These are phyloP conservation scores for Darwinula stevensoni DNA, from an alignment of 2,888 invertebrate species.

Conservation along the genomic window DNA sequence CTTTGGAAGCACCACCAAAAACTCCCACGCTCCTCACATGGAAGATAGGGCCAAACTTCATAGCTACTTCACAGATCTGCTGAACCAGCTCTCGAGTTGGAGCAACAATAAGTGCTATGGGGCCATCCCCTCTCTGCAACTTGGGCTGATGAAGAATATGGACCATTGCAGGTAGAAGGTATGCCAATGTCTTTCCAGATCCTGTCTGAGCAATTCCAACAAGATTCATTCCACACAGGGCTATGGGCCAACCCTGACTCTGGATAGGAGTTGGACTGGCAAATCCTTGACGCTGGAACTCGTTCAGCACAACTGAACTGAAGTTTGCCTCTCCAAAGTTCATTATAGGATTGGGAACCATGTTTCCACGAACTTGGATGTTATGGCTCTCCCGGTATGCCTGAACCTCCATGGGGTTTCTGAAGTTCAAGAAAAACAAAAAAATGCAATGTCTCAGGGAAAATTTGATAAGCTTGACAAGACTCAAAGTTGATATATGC, in stretches of 20 bases:
- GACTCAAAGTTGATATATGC: no score
- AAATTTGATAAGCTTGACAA: no score
- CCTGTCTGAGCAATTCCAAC: constrained; percentile 18
- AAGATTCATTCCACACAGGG: constrained; percentile 17
- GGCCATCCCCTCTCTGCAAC: constrained; percentile 62
- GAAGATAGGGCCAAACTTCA: no score
- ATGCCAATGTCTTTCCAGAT: constrained; percentile 17
- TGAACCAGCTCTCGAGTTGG: constrained; percentile 66
- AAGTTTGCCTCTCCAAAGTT: constrained; percentile 19
- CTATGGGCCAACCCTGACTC: constrained; percentile 17
- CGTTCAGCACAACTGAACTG: constrained; percentile 3
- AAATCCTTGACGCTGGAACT: constrained; percentile 5
- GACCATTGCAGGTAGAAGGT: constrained; percentile 70
- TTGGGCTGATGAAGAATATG: constrained; percentile 76
- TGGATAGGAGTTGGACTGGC: constrained; percentile 18
- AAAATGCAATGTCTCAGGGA: no score
- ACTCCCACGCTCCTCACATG: constrained; percentile 77
- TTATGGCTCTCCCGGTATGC: constrained; percentile 15
- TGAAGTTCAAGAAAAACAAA: no score
- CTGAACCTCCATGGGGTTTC: constrained; percentile 14
- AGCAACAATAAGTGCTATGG: constrained; percentile 63
- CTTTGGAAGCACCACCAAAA: constrained; percentile 92
- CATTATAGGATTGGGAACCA: constrained; percentile 18
- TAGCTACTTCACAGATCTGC: constrained; percentile 37
- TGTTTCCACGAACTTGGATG: constrained; percentile 17